phyloP scores from a whole-genome alignment of 2,888 invertebrate genomes.

The Pyrrhosoma nymphula region DNA sequence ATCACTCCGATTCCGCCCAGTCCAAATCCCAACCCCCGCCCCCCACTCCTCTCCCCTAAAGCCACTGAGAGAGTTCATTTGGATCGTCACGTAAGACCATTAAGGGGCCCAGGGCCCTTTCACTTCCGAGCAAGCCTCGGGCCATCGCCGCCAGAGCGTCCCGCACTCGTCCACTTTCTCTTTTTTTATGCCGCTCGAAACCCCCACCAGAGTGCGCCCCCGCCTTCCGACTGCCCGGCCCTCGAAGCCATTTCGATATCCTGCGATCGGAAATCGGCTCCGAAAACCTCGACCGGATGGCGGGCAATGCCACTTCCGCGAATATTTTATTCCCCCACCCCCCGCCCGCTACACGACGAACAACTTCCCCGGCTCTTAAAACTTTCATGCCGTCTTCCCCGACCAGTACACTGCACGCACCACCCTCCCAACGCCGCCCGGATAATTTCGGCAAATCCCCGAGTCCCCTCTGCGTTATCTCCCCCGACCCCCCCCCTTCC shows the following conservation, averaged over 20 bases:
- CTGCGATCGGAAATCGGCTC: slow-evolving; percentile 28
- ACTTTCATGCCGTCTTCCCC: not conserved
- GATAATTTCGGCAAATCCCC: not conserved
- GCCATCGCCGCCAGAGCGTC: not conserved
- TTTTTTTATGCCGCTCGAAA: not conserved
- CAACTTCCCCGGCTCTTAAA: not conserved
- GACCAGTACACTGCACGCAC: not conserved
- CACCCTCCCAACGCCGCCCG: not conserved
- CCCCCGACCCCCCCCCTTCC: no score
- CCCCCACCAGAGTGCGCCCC: not conserved
- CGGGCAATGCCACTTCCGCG: not conserved
- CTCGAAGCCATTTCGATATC: slow-evolving; percentile 11
- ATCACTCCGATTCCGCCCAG: not conserved
- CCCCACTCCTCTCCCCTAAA: no score
- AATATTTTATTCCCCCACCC: not conserved
- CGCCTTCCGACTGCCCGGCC: not conserved
- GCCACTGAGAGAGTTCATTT: slow-evolving; percentile 9
- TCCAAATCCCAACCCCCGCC: not conserved
- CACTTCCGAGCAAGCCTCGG: not conserved
- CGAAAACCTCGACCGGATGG: slow-evolving; percentile 10
- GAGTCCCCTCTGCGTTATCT: not conserved
- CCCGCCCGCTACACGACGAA: not conserved
- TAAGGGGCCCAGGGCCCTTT: not conserved
- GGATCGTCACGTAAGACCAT: not conserved
- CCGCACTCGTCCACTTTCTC: not conserved